Evolutionary conservation across 2,797 vertebrate genomes (phyloP).

Genomic region (Carduelis carduelis): DNA sequence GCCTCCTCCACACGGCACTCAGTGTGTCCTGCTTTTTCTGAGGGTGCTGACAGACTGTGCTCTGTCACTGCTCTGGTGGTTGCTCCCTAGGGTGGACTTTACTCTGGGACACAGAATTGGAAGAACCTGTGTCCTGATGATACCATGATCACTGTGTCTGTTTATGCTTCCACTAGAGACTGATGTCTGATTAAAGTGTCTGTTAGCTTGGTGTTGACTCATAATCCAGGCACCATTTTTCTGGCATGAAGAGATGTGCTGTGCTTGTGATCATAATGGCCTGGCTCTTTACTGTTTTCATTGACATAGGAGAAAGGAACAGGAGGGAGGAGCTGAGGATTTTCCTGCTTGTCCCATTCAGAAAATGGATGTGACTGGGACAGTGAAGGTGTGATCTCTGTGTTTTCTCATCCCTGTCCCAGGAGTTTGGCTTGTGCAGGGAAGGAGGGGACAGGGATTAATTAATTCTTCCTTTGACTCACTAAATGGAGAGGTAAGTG

Average conservation of each 20-base stretch:
- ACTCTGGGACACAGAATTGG: background rate
- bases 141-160: background rate
- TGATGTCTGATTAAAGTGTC: background rate
- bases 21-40: background rate
- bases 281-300: background rate
- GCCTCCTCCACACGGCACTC: rapidly evolving
- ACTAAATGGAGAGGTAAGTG: background rate
- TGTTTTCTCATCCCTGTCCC: background rate
- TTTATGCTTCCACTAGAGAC: background rate
- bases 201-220: background rate
- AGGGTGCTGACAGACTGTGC: background rate
- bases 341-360: background rate
- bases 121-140: background rate
- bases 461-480: background rate
- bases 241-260: background rate
- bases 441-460: background rate
- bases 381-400: background rate
- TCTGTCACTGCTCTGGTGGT: background rate
- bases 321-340: background rate
- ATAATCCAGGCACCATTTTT: background rate
- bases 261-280: background rate
- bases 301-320: background rate
- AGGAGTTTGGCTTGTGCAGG: background rate
- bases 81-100: background rate
- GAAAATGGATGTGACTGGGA: background rate